Evolutionary conservation across 64 coral and sea anemone species (phyloP).

Genomic region (Anthopleura sola): DNA sequence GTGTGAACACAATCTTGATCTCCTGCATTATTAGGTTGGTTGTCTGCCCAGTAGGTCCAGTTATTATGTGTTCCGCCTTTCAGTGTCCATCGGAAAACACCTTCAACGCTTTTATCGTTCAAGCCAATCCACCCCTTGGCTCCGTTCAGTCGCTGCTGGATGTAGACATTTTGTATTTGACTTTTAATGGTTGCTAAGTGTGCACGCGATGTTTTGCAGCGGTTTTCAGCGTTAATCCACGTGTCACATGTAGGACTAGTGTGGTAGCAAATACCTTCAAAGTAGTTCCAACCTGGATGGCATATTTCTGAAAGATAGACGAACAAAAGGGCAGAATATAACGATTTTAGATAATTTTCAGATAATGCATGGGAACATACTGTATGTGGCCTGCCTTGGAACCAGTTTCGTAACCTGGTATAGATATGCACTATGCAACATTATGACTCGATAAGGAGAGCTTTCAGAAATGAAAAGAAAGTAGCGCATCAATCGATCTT

Average conservation of each 20-base stretch:
- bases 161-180: slow-evolving; percentile 45
- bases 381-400: too few species aligned
- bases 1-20: slow-evolving; percentile 45
- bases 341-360: too few species aligned
- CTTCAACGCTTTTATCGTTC: slow-evolving; percentile 18
- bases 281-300: slow-evolving; percentile 65
- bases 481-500: too few species aligned
- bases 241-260: slow-evolving; percentile 37
- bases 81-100: slow-evolving; percentile 29
- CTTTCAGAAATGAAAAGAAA: too few species aligned
- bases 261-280: slow-evolving; percentile 43
- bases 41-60: slow-evolving; percentile 52
- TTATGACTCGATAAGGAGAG: too few species aligned
- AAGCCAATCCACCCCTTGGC: slow-evolving; percentile 47
- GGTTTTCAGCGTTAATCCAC: neutral
- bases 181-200: slow-evolving; percentile 33
- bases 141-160: slow-evolving; percentile 32
- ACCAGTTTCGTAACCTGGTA: too few species aligned
- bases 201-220: slow-evolving; percentile 10
- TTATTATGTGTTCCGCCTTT: neutral
- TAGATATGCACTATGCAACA: too few species aligned
- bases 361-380: too few species aligned
- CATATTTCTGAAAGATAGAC: slow-evolving; percentile 30
- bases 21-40: slow-evolving; percentile 13
- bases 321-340: too few species aligned